phyloP scores from a whole-genome alignment of 2,888 invertebrate species.

The Drosophila yooni region DNA sequence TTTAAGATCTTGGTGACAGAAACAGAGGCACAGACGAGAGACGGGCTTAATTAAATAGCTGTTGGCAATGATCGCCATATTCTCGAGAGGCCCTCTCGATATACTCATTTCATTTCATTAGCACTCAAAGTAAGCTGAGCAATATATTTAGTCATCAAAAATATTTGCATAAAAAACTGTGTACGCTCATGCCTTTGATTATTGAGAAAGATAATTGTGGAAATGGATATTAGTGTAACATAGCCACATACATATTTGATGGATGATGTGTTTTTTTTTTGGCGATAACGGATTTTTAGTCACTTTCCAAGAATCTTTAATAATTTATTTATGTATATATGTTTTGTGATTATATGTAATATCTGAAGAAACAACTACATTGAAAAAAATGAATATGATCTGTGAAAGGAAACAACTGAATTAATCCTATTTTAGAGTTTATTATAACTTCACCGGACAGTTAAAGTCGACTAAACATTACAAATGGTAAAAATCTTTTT shows the following conservation, averaged over 20 bases:
- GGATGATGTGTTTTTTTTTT: background rate
- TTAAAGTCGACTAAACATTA: background rate
- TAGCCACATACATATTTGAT: background rate
- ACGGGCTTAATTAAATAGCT: conserved; percentile 59
- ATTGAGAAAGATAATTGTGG: conserved; percentile 4
- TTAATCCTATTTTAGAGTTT: background rate
- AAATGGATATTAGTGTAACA: conserved; percentile 1
- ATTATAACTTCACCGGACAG: background rate
- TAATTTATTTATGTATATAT: background rate
- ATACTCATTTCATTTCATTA: conserved; percentile 20
- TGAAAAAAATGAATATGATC: background rate
- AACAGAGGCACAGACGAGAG: background rate
- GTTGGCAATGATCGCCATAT: conserved; percentile 19
- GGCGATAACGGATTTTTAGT: background rate
- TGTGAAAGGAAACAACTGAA: background rate
- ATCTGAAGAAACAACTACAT: background rate
- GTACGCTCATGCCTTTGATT: background rate
- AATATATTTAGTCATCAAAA: conserved; percentile 31
- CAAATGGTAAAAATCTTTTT: background rate
- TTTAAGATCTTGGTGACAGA: conserved; percentile 5
- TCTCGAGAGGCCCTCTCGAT: conserved; percentile 4
- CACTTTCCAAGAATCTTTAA: background rate
- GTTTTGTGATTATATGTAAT: background rate
- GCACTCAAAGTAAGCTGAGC: conserved; percentile 21
- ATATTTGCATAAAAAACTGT: conserved; percentile 31